Percentiles rank a stretch among this genome's conserved stretches.
phyloP scores from a whole-genome alignment of 2,888 invertebrate genomes.

The Mechanitis mazaeus region DNA sequence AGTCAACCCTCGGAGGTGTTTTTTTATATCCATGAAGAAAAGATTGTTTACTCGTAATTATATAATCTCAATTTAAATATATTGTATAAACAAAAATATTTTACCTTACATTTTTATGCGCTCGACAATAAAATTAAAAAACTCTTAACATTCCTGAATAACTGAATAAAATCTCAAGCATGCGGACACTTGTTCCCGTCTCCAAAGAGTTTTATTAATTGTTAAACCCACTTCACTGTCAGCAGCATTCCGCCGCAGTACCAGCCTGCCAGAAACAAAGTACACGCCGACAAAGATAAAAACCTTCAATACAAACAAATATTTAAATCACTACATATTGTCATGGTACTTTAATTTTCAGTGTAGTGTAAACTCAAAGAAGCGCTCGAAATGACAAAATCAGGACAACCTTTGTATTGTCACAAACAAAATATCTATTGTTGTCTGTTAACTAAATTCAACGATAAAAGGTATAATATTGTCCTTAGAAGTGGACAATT shows the following conservation, averaged over 20 bases:
- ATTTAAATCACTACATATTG: constrained; percentile 61
- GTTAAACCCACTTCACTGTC: constrained; percentile 74
- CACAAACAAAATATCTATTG: constrained; percentile 61
- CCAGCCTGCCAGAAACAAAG: constrained; percentile 51
- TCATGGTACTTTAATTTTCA: constrained; percentile 70
- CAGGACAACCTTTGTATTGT: constrained; percentile 53
- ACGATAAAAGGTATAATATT: constrained; percentile 46
- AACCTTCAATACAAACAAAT: constrained; percentile 47
- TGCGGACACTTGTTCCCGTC: constrained; percentile 49
- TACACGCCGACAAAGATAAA: constrained; percentile 66
- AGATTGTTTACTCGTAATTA: constrained; percentile 74
- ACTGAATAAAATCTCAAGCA: constrained; percentile 45
- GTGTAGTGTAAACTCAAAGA: constrained; percentile 73
- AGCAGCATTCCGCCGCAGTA: constrained; percentile 65
- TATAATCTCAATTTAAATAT: constrained; percentile 37
- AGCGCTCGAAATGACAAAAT: constrained; percentile 60
- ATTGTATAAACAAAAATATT: constrained; percentile 22
- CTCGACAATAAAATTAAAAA: constrained; percentile 12
- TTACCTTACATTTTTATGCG: not conserved
- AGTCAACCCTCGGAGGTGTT: constrained; percentile 62
- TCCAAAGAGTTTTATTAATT: constrained; percentile 70
- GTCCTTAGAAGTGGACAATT: constrained; percentile 59
- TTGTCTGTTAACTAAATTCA: constrained; percentile 48
- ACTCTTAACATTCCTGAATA: constrained; percentile 22
- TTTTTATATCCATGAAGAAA: constrained; percentile 69